Evolutionary conservation across 2,113 vertebrate species (phyloP), one percentile per base, ranked within the genome.

Genomic region (Hystrix brachyura): DNA sequence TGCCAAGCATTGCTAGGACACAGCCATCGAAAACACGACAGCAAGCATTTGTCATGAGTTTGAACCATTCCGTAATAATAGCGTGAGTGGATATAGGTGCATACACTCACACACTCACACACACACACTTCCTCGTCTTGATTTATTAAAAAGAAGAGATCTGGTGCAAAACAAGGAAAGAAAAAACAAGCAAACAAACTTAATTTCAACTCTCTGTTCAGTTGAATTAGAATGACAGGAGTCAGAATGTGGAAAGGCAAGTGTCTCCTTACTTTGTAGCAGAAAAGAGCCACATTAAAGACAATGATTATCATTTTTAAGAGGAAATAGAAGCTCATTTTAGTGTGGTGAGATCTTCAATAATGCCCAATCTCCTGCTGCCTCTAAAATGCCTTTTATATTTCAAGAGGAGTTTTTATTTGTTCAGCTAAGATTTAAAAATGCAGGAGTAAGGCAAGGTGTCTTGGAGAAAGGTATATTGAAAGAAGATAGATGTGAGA

Each of bases 1-100:
- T 93, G 69, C 23, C 85, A 96, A 91, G 15, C 57, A 5, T 94
- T 97, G 96, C 95, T 96, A 97, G 94, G 98, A 96, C 43, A 81
- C 1, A 79, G 23, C 55, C 59, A 85, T 92, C 78, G 96, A 92
- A 51, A 94, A 57, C 27, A 59, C 72, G 93, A 96, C 87, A 94
- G 80, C 17, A 97, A 94, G 62, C 3, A 32, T 78, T 72, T 82
- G 82, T 94, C 0, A 0, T 10, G 15, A 84, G 51, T 91, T 91
- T 94, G 87, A 67, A 92, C 59, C 12, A 87, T 27, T 96, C 79
- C 59, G 7, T 29, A 96, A 90, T 64, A 53, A 15, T 25, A 64
- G 57, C 0, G 34, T 12, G 11, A 80, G 3, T 43, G 7, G 74
- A 59, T 15, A 67, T 27, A 81, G 43, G 74, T 78, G 18, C 32